Evolutionary conservation across 2,888 invertebrate genomes (phyloP).

Genomic region (Tanypteryx hageni): DNA sequence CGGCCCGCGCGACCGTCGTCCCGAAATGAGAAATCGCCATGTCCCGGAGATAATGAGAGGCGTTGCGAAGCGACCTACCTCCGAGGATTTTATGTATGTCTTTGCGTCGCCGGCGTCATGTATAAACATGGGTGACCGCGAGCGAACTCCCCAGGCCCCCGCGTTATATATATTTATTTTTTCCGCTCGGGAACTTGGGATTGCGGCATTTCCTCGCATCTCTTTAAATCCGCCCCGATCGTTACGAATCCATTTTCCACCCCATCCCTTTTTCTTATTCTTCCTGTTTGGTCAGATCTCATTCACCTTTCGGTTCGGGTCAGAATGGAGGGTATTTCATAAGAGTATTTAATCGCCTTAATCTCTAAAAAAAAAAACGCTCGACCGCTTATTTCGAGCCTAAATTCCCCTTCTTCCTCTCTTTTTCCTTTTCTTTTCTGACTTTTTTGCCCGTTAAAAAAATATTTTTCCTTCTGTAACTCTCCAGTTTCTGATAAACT

Average conservation of each 20-base stretch:
- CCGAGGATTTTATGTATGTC: neutral
- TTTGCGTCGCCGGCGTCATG: neutral
- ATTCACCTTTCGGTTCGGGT: neutral
- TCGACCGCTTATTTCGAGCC: neutral
- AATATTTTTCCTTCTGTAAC: neutral
- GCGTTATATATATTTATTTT: neutral
- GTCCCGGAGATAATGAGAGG: slow-evolving; percentile 18
- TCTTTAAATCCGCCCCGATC: neutral
- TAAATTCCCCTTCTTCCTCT: neutral
- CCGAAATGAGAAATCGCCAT: neutral
- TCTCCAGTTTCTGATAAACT: neutral
- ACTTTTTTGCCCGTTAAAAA: neutral
- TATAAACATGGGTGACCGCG: neutral
- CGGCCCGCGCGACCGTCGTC: neutral
- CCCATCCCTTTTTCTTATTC: neutral
- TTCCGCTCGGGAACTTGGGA: neutral
- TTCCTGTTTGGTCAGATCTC: neutral
- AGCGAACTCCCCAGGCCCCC: neutral
- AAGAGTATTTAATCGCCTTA: neutral
- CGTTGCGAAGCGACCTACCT: slow-evolving; percentile 33
- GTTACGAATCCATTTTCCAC: neutral
- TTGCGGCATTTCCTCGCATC: neutral
- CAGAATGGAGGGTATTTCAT: neutral
- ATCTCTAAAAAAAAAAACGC: neutral
- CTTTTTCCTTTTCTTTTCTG: neutral